Percentiles rank a stretch among this genome's conserved stretches.
These are phyloP conservation scores for Enteromius thamalakanensis DNA, from an alignment of 2,797 vertebrate genomes.

Conservation along the genomic window DNA sequence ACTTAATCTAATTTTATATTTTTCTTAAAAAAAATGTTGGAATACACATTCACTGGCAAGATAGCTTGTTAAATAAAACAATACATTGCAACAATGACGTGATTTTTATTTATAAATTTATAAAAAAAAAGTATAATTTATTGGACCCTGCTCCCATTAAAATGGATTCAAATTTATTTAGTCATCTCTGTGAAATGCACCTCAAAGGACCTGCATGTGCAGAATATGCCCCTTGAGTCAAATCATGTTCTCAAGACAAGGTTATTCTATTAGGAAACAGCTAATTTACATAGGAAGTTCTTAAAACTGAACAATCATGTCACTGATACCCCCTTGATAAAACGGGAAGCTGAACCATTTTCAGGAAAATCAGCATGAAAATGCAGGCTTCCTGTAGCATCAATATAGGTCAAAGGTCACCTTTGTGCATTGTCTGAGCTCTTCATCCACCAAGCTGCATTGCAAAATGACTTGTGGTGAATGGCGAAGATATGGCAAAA, in stretches of 20 bases:
- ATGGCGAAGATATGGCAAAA: constrained; percentile 28
- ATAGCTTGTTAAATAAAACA: neutral
- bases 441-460: constrained; percentile 27
- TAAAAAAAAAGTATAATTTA: neutral
- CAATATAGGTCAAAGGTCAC: constrained; percentile 34
- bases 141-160: neutral
- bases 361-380: constrained; percentile 40
- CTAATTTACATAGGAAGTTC: constrained; percentile 22
- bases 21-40: neutral
- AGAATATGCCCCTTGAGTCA: neutral
- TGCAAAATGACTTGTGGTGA: constrained; percentile 25
- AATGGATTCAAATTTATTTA: neutral
- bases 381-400: constrained; percentile 33
- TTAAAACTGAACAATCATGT: constrained; percentile 33
- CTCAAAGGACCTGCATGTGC: no score
- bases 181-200: neutral
- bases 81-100: neutral
- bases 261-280: constrained; percentile 6
- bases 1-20: no score
- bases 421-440: constrained; percentile 41
- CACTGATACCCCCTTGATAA: constrained; percentile 40
- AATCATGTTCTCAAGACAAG: constrained; percentile 9
- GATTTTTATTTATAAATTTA: no score
- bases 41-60: neutral
- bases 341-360: constrained; percentile 43